phyloP scores from a whole-genome alignment of 2,888 invertebrate species.

The Elmis aenea region DNA sequence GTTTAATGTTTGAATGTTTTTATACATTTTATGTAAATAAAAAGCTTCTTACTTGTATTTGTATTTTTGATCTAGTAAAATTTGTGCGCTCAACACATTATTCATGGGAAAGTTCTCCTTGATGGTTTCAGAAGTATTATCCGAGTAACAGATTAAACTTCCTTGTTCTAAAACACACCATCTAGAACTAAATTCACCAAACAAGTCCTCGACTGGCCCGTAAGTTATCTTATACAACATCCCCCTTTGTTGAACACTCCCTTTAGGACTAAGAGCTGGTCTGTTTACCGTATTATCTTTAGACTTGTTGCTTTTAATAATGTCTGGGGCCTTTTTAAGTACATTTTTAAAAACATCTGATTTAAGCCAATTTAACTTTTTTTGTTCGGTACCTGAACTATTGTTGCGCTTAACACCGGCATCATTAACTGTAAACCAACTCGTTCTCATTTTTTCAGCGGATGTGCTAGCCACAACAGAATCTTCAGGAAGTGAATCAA shows the following conservation, averaged over 20 bases:
- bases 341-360: slow-evolving; percentile 42
- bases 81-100: slow-evolving; percentile 60
- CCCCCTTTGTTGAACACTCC: slow-evolving; percentile 56
- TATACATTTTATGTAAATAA: slow-evolving; percentile 22
- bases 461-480: slow-evolving; percentile 31
- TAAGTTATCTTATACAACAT: slow-evolving; percentile 55
- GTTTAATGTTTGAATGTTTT: slow-evolving; percentile 3
- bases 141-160: slow-evolving; percentile 67
- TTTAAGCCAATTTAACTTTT: slow-evolving; percentile 44
- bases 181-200: slow-evolving; percentile 71
- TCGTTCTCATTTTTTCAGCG: slow-evolving; percentile 31
- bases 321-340: slow-evolving; percentile 53
- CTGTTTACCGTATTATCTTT: slow-evolving; percentile 46
- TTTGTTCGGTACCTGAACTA: slow-evolving; percentile 35
- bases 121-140: slow-evolving; percentile 61
- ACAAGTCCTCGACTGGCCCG: slow-evolving; percentile 64
- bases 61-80: slow-evolving; percentile 53
- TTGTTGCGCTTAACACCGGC: no score
- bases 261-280: slow-evolving; percentile 49
- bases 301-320: slow-evolving; percentile 40
- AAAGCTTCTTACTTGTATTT: slow-evolving; percentile 46
- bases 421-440: slow-evolving; percentile 32
- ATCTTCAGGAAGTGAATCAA: slow-evolving; percentile 58
- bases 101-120: slow-evolving; percentile 69
- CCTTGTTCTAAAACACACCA: slow-evolving; percentile 68